Evolutionary conservation across 2,113 vertebrate species (phyloP), one percentile per base, ranked within the genome.

Genomic region (Centropristis striata): DNA sequence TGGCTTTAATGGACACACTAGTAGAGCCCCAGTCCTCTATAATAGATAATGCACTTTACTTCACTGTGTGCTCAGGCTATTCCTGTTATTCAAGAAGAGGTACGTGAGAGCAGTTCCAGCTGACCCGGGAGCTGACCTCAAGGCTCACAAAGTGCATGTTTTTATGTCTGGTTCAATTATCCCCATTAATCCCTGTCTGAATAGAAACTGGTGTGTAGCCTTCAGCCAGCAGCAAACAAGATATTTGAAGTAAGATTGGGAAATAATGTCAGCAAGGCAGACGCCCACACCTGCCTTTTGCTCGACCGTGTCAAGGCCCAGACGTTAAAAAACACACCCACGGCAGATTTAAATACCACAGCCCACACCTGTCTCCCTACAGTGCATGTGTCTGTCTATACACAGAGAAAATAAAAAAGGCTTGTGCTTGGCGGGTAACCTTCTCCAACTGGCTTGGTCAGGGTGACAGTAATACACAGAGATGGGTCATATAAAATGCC

Each of bases 341-440:
- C 32, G 18, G 4, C 16, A 64, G 39, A 55, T 68, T 80, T 55
- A 57, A 71, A 76, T 50, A 81, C 27, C 46, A 41, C 54, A 49
- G n/a, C 47, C 47, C 44, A 27, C 58, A 72, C 54, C 66, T 60
- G n/a, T 59, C 36, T 65, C 42, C 39, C 15, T 36, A 10, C 27
- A 71, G 60, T 32, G 42, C 18, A 4, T 41, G 13, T 47, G 32
- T 11, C 12, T 0, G 12, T 39, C 27, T 21, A 4, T 18, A 20
- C n/a, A 41, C 18, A 70, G 14, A 66, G 11, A 41, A 4, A 57
- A n/a, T 55, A 54, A 20, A 41, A 50, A 74, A 20, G 60, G 27
- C 53, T 49, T 71, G 60, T 46, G 41, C 78, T 84, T 68, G 55
- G 51, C 47, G 51, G 75, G 47, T 66, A 74, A 83, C 50, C 63